Base-by-base conservation (phyloP, 2,888 invertebrate genomes). In the Aphrophora alni region DNA sequence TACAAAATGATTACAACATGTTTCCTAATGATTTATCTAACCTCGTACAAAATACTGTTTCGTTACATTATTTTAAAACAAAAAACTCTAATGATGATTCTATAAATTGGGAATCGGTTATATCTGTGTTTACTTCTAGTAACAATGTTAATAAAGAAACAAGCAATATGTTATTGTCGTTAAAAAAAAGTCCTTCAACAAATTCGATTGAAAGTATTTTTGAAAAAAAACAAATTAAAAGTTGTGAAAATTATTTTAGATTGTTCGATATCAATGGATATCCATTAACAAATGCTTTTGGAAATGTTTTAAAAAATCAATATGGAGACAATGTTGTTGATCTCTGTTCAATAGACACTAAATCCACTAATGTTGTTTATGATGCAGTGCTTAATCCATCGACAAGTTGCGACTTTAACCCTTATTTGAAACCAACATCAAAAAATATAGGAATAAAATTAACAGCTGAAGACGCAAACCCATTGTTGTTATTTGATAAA, bases 211-310 rank as follows among this genome's bases (percentile, higher is more conserved):
- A 5, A 5, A 33, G 33, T 33, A n/a, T n/a, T n/a, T n/a, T n/a
- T n/a, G n/a, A n/a, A n/a, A n/a, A n/a, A n/a, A n/a, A n/a, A n/a
- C n/a, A n/a, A n/a, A n/a, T n/a, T n/a, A n/a, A n/a, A n/a, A n/a
- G 2, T 14, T 2, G 25, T 27, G 71, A 72, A 12, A 72, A 72
- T 17, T 44, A 70, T 0, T 78, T 78, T 28, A 78, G 78, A 25
- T 33, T 78, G 21, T 78, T 78, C 51, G 78, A 78, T 72, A 44
- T 78, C 1, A 78, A 78, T 27, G 78, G 78, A 2, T 78, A 78
- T 51, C 78, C 78, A 0, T 51, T 78, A 0, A 78, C 78, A 27
- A 72, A 78, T 33, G 21, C 26, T 78, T 72, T 14, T 14, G 78
- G 78, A n/a, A 78, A 78, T 51, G 73, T 72, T 1, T 27, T 78